Evolutionary conservation across 1,140 invertebrate genomes (phyloP).

Genomic region (Araneus ventricosus): DNA sequence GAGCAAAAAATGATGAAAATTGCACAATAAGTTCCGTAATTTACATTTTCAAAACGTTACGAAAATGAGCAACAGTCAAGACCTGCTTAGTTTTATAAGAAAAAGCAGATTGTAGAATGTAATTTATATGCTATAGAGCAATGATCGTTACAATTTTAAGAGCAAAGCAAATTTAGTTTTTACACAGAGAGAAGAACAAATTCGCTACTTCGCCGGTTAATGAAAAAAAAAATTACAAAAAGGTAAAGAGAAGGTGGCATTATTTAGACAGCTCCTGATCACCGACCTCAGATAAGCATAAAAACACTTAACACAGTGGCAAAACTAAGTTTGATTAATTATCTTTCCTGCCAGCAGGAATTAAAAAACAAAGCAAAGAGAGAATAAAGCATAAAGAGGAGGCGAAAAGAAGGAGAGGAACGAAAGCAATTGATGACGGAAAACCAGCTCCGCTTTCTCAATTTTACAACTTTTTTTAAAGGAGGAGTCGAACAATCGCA

Average conservation of each 20-base stretch:
- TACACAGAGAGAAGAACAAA: background rate
- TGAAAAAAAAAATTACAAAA: slow-evolving; percentile 15
- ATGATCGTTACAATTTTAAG: background rate
- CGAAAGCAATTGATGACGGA: slow-evolving; percentile 56
- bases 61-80: background rate
- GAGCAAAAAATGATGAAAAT: background rate
- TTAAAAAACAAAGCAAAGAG: slow-evolving; percentile 28
- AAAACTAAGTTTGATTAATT: slow-evolving; percentile 53
- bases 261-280: slow-evolving; percentile 48
- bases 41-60: background rate
- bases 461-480: slow-evolving; percentile 41
- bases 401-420: background rate
- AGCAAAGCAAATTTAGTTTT: background rate
- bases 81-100: background rate
- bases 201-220: background rate
- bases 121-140: background rate
- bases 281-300: slow-evolving; percentile 39
- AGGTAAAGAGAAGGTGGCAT: slow-evolving; percentile 68
- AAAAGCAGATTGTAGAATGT: background rate
- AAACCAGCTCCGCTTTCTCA: slow-evolving; percentile 69
- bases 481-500: slow-evolving; percentile 58
- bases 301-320: slow-evolving; percentile 34
- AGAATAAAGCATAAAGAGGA: slow-evolving; percentile 42
- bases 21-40: background rate
- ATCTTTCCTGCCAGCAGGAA: slow-evolving; percentile 36